Percentiles rank a stretch among this genome's conserved stretches.
Conservation (phyloP, 2,888 invertebrate genomes). For the Megastigmus dorsalis region DNA sequence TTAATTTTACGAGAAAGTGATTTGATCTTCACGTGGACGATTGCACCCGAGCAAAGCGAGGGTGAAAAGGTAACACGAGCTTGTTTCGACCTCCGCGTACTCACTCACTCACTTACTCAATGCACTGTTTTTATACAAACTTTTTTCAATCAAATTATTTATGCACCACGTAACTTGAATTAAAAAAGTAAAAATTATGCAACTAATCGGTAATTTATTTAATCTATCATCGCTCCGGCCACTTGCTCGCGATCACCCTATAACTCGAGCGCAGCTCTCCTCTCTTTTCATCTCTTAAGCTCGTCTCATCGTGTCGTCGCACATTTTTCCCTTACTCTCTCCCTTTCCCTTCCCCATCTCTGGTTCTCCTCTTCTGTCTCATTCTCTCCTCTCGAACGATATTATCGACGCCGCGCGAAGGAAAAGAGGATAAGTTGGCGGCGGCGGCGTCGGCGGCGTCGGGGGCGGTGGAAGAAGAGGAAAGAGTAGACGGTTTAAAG, state of each 20-base stretch:
- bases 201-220: constrained; percentile 10
- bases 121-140: too few species aligned
- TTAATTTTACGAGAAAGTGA: too few species aligned
- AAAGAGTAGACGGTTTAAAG: not conserved
- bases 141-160: too few species aligned
- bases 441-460: too few species aligned
- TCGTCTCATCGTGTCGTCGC: not conserved
- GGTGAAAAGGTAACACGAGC: too few species aligned
- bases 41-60: too few species aligned
- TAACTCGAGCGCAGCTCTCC: not conserved
- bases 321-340: not conserved
- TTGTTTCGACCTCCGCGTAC: too few species aligned
- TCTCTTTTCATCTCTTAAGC: not conserved
- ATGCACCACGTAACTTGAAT: too few species aligned
- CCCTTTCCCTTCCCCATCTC: too few species aligned
- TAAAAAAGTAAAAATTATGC: not conserved
- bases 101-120: too few species aligned
- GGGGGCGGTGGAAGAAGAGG: constrained; percentile 11
- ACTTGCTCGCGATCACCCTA: not conserved
- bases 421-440: constrained; percentile 6
- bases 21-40: too few species aligned
- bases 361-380: constrained; percentile 15
- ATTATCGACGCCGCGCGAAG: constrained; percentile 35
- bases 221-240: constrained; percentile 17
- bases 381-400: constrained; percentile 28